These are phyloP conservation scores for Steatornis caripensis DNA, from an alignment of 2,113 vertebrate genomes.

Conservation along the genomic window DNA sequence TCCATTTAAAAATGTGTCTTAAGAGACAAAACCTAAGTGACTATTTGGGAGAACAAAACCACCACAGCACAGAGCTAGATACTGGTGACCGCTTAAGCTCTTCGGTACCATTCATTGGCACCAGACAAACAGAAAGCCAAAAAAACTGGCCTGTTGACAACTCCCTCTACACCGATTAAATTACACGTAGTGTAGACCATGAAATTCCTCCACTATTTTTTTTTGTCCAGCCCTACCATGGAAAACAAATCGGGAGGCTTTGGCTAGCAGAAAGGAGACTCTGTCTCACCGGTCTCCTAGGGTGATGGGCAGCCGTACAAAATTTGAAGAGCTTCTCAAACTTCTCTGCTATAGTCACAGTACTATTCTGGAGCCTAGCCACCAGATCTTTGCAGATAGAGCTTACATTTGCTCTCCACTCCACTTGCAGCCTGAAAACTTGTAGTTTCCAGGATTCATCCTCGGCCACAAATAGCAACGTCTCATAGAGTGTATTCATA, in stretches of 20 bases:
- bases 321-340: background rate
- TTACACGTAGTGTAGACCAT: background rate
- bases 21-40: background rate
- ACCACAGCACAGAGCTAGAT: background rate
- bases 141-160: background rate
- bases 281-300: background rate
- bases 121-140: background rate
- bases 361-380: background rate
- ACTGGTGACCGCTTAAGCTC: background rate
- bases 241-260: background rate
- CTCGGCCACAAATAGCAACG: background rate
- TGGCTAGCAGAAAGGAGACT: background rate
- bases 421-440: background rate
- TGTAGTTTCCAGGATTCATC: background rate
- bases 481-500: background rate
- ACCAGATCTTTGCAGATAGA: background rate
- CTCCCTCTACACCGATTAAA: background rate
- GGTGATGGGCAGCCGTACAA: background rate
- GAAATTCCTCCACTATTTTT: background rate
- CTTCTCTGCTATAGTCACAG: background rate
- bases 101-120: background rate
- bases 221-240: background rate
- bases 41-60: background rate
- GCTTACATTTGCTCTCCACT: background rate
- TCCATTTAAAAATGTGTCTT: background rate